Conservation (phyloP, 2,888 invertebrate species). For the Pherbina coryleti region DNA sequence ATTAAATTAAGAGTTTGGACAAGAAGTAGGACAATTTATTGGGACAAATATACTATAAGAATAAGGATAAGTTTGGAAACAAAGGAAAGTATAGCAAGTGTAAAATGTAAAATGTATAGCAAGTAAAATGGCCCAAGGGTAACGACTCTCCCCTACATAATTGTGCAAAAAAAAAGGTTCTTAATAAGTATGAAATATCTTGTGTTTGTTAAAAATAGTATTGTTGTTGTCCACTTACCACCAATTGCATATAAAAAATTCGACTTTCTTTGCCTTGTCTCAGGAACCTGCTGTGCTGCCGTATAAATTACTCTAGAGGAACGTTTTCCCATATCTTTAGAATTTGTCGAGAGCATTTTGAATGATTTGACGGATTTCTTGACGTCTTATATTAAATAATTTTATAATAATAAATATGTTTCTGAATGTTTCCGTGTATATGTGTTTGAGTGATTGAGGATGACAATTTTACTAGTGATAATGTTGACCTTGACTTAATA, state of each 20-base stretch:
- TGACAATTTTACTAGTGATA: constrained; percentile 8
- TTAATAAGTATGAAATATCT: neutral
- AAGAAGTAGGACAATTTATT: no score
- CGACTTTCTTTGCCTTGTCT: constrained; percentile 28
- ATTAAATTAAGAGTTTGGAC: no score
- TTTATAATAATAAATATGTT: neutral
- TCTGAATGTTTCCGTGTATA: neutral
- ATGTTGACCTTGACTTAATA: neutral
- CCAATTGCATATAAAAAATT: constrained; percentile 47
- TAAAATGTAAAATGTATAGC: no score
- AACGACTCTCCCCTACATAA: no score
- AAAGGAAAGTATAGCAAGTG: no score
- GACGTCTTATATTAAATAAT: constrained; percentile 5
- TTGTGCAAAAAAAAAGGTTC: no score
- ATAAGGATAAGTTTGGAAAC: no score
- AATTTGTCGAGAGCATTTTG: constrained; percentile 23
- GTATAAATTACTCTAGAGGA: constrained; percentile 39
- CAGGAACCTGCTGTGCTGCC: constrained; percentile 31
- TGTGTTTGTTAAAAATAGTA: neutral
- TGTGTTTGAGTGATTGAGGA: neutral
- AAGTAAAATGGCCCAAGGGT: no score
- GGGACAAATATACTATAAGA: no score
- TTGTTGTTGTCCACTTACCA: constrained; percentile 36
- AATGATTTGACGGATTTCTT: constrained; percentile 1
- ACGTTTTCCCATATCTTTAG: constrained; percentile 32